phyloP scores from a whole-genome alignment of 2,797 vertebrate species.

The Anniella stebbinsi region DNA sequence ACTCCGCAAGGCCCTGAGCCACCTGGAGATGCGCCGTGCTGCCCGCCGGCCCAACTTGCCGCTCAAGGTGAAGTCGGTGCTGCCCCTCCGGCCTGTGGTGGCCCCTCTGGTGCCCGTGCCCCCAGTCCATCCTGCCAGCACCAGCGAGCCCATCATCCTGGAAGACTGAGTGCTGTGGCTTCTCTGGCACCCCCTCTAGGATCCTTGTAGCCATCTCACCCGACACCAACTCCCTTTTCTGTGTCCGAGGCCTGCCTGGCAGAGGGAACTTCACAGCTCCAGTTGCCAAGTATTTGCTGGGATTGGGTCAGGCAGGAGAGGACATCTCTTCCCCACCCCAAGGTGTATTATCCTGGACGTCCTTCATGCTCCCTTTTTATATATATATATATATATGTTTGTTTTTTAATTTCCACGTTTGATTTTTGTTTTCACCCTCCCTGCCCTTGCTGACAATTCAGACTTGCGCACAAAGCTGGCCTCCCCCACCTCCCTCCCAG shows the following conservation, averaged over 20 bases:
- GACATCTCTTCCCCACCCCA: slow-evolving; percentile 4
- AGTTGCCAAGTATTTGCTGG: background rate
- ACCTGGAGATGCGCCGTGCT: slow-evolving; percentile 92
- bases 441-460: slow-evolving; percentile 7
- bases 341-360: background rate
- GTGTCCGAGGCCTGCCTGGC: background rate
- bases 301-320: slow-evolving; percentile 9
- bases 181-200: slow-evolving; percentile 18
- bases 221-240: background rate
- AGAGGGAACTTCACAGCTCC: too few species aligned
- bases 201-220: background rate
- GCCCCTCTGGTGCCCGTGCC: slow-evolving; percentile 74
- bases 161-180: slow-evolving; percentile 83
- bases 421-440: background rate
- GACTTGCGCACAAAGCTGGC: slow-evolving; percentile 22
- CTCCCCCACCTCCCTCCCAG: background rate
- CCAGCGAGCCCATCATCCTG: slow-evolving; percentile 93
- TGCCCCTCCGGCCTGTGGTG: slow-evolving; percentile 78
- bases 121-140: slow-evolving; percentile 88
- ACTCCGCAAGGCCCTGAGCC: slow-evolving; percentile 91
- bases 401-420: slow-evolving; percentile 46
- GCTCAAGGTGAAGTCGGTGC: slow-evolving; percentile 88
- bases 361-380: slow-evolving; percentile 27
- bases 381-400: slow-evolving; percentile 59
- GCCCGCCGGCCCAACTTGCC: slow-evolving; percentile 91